Base-by-base conservation (phyloP, 2,797 vertebrate genomes). In the Clamator glandarius region DNA sequence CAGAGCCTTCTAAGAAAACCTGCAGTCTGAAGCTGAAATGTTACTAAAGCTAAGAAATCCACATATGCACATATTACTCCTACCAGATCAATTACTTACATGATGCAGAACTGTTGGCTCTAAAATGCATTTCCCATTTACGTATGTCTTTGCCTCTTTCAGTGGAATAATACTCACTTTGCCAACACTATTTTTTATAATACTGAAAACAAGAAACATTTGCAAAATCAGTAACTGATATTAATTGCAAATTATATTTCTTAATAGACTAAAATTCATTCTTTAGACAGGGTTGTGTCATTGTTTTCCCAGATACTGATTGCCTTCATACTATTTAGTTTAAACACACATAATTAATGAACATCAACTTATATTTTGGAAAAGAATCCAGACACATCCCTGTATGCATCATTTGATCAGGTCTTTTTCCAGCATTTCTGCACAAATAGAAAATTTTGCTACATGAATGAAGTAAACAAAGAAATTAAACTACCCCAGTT, bases 81-180 rank as follows among this genome's bases (percentile, higher is more conserved):
- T 48, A 62, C 21, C 3, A 61, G 26, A 29, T 35, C 28, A 69
- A 97, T 89, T 80, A 96, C 99, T 98, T 97, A 99, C 99, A 63
- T 99, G 99, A 79, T 98, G 99, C 16, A 99, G 96, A 72, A 98
- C 90, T 11, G 98, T 98, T 39, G 98, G 91, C n/a, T 98, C 97
- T 55, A 93, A 98, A 94, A 99, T 97, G 31, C 98, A 98, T 91
- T 97, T 98, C 48, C 99, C 99, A 93, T 99, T 99, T 41, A 99
- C 97, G 0, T 99, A 99, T 0, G 99, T 99, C 97, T 99, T 99
- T 29, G 98, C 99, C 13, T 98, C 98, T 82, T 97, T 95, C 69
- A 97, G 94, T 2, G 99, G 99, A 42, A 90, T 97, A 96, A 99
- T 98, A 90, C 97, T 98, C 88, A 99, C 98, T 15, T 97, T 97